phyloP scores from a whole-genome alignment of 1,140 invertebrate species.

The Eubasilissa regina region DNA sequence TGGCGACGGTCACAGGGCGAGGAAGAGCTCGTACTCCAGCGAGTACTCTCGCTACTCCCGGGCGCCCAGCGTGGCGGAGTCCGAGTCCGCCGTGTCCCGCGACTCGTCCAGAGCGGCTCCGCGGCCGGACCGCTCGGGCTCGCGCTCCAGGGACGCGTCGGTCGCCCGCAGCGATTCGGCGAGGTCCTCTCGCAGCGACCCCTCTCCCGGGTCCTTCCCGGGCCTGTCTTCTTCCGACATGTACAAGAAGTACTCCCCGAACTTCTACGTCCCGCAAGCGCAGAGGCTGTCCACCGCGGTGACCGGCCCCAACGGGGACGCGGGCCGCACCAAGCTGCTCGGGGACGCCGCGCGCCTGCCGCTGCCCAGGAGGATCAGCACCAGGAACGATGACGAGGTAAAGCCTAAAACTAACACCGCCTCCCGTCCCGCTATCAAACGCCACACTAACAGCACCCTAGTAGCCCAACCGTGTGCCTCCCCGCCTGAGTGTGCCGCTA shows the following conservation, averaged over 20 bases:
- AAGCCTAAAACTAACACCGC: slow-evolving; percentile 45
- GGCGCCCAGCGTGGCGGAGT: slow-evolving; percentile 69
- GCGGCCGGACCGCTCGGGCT: slow-evolving; percentile 66
- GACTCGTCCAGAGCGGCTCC: slow-evolving; percentile 57
- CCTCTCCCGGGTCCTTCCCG: slow-evolving; percentile 62
- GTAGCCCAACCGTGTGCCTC: slow-evolving; percentile 54
- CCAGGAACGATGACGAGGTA: slow-evolving; percentile 61
- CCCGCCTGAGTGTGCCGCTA: slow-evolving; percentile 54
- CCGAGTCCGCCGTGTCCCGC: slow-evolving; percentile 67
- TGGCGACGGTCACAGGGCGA: slow-evolving; percentile 68
- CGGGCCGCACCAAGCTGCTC: slow-evolving; percentile 64
- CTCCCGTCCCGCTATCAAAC: slow-evolving; percentile 48
- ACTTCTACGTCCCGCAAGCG: slow-evolving; percentile 76
- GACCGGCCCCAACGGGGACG: slow-evolving; percentile 71
- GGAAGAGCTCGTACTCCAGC: slow-evolving; percentile 65
- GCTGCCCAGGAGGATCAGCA: slow-evolving; percentile 63
- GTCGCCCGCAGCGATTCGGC: slow-evolving; percentile 65
- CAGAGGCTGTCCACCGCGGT: slow-evolving; percentile 72
- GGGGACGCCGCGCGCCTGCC: slow-evolving; percentile 65
- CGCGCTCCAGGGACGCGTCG: slow-evolving; percentile 58
- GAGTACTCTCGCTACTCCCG: slow-evolving; percentile 66
- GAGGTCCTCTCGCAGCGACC: slow-evolving; percentile 62
- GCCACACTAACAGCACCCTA: slow-evolving; percentile 52
- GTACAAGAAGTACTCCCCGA: slow-evolving; percentile 76
- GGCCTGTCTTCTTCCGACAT: slow-evolving; percentile 73